Base-by-base conservation (phyloP, 2,797 vertebrate genomes). In the Podarcis siculus region DNA sequence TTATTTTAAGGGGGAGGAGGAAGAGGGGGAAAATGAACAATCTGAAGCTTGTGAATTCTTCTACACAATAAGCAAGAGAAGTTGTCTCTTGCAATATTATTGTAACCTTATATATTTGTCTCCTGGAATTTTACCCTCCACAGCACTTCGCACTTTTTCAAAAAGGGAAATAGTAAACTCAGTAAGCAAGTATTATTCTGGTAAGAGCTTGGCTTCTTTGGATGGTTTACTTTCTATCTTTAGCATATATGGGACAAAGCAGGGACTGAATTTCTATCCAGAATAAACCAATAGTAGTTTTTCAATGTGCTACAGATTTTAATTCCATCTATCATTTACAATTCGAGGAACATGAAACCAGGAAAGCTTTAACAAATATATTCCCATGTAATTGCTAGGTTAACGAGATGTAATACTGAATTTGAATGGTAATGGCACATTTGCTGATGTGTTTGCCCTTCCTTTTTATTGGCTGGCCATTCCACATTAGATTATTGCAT, bases 121-220 rank as follows among this genome's bases (percentile, higher is more conserved):
- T 82, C 88, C 30, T 89, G 75, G 84, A 78, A 42, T 42, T 85
- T 89, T 89, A 85, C 15, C 21, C 21, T 19, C 15, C 55, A 1
- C 42, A 85, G 79, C 82, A 82, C 0, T 1, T 78, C 39, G 42
- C 2, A 0, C 13, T 37, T 58, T 85, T 49, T 49, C 81, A 85
- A 91, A 92, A 89, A 93, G 73, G 86, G 69, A 30, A 88, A 69
- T n/a, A 88, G 30, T 67, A 87, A 64, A 66, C 32, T 86, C 42
- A 80, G 72, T 58, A 81, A 93, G 71, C 2, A 76, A 10, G 69
- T 4, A 82, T 92, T 89, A 66, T 89, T 89, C 49, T 91, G 15
- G 25, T 89, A 64, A 90, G 35, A 83, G 1, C 12, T 0, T 87
- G 45, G 75, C 10, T 87, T 91, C 86, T 86, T 90, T 88, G 85